Conservation (phyloP, 2,797 vertebrate genomes). For the Helostoma temminkii region DNA sequence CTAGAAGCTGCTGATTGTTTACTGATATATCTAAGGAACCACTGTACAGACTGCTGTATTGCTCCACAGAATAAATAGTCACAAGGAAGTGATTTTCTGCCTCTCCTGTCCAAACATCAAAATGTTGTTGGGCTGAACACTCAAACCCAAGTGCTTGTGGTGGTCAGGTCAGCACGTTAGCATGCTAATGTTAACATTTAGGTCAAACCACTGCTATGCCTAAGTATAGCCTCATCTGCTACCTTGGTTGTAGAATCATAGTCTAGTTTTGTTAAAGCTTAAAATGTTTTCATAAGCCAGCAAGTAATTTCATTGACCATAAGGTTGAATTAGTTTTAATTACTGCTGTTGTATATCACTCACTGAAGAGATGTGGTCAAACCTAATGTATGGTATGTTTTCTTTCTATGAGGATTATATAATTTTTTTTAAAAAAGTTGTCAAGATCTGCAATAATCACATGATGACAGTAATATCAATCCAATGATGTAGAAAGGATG, state of each 20-base stretch:
- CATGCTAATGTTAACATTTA: background rate
- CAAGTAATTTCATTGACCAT: background rate
- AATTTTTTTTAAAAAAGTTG: too few relatives aligned
- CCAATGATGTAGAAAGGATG: background rate
- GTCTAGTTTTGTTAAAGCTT: background rate
- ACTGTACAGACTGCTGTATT: background rate
- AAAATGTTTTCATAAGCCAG: background rate
- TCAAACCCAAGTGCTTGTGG: too few relatives aligned
- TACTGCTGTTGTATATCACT: background rate
- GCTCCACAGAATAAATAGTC: background rate
- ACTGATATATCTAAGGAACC: background rate
- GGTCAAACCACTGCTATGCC: too few relatives aligned
- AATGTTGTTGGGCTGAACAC: too few relatives aligned
- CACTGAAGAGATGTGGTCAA: background rate
- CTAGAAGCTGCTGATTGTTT: background rate
- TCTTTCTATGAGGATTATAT: background rate
- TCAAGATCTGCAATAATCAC: background rate
- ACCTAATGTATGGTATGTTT: background rate
- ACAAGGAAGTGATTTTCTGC: too few relatives aligned
- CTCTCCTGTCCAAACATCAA: too few relatives aligned
- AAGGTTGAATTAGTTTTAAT: background rate
- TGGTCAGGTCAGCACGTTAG: background rate
- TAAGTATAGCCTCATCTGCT: too few relatives aligned
- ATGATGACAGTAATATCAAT: slow-evolving; percentile 11
- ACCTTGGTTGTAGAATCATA: too few relatives aligned